Base-by-base conservation (phyloP, 1,140 invertebrate species). In the Brachystomella parvula region DNA sequence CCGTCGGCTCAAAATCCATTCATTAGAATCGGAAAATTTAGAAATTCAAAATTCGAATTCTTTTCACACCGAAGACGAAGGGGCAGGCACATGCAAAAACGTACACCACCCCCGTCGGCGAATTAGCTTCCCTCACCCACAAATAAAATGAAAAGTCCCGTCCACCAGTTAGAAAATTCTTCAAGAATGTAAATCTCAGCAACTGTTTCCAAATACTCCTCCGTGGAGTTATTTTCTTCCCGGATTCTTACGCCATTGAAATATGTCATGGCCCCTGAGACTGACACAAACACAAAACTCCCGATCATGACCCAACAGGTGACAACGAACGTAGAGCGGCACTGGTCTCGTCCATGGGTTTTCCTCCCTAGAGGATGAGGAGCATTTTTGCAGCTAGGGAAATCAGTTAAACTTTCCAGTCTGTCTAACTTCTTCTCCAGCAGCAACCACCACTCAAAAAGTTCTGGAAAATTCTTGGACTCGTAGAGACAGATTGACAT, bases 401-500 rank as follows among this genome's bases (percentile, higher is more conserved):
- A 53, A 26, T 53, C 49, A 9, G 24, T 9, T 3, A 53, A 24
- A 6, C 12, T 15, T 24, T 53, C 49, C 3, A 53, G 49, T 19
- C 49, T 12, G 15, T 24, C 21, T 26, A 66, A 30, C 39, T 61
- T 53, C 1, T 61, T 28, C 29, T 66, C 65, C 30, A 66, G 21
- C 2, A n/a, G 1, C 17, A 26, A 26, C 32, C 47, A 47, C 30
- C 28, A 17, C n/a, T 44, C 24, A 21, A 67, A 29, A 26, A 67
- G 3, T 29, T 47, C 1, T 32, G 66, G 66, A 1, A 67, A 21
- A 29, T 60, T 44, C 33, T 44, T 47, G 0, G 62, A 47, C 33
- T 68, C 33, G 57, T 68, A 65, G 31, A 68, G 58, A 57, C 59
- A 68, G 21, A 68, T 12, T 1, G 57, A 61, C 39, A 64, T 49